Evolutionary conservation across 2,797 vertebrate genomes (phyloP), one percentile per base, ranked within the genome.

Genomic region (Anas bahamensis): DNA sequence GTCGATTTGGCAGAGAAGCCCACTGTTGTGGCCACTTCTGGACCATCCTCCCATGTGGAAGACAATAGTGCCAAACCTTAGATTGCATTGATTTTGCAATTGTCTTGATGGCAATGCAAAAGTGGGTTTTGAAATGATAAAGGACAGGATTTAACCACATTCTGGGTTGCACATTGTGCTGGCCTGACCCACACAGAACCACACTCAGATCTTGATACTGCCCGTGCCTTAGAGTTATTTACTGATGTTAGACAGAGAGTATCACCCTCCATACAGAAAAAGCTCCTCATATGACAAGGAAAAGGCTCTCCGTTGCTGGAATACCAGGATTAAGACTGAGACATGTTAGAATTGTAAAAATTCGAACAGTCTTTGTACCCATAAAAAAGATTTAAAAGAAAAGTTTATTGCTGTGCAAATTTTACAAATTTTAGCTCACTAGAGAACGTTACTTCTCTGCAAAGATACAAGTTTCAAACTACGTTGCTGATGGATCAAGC

Each of bases 221-320:
- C 3, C 5, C 1, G 9, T 81, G n/a, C 2, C 21, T 46, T 3
- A 1, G 6, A 86, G 46, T 7, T 26, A 81, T 5, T 4, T 1
- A 1, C 2, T 50, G 11, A 9, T 26, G 10, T 35, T 61, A 61
- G n/a, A 52, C 14, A 31, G 23, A 3, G 6, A 11, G 48, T 70
- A 57, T 60, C 19, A 17, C 13, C 24, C 8, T n/a, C 17, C 24
- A 28, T 21, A 35, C 1, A 55, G 11, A 39, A 53, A 65, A 57
- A 23, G 2, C 10, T 65, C 10, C 26, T 74, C 56, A 8, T 28
- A 8, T 3, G 5, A 42, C 13, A 46, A 73, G 44, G 11, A 70
- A n/a, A 83, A 42, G 9, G 29, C 1, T 77, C 6, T 57, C 18
- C 8, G 4, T 15, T 55, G 13, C 17, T 72, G 33, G 23, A 74